Evolutionary conservation across 2,113 vertebrate genomes (phyloP).

Genomic region (Sciurus niger): DNA sequence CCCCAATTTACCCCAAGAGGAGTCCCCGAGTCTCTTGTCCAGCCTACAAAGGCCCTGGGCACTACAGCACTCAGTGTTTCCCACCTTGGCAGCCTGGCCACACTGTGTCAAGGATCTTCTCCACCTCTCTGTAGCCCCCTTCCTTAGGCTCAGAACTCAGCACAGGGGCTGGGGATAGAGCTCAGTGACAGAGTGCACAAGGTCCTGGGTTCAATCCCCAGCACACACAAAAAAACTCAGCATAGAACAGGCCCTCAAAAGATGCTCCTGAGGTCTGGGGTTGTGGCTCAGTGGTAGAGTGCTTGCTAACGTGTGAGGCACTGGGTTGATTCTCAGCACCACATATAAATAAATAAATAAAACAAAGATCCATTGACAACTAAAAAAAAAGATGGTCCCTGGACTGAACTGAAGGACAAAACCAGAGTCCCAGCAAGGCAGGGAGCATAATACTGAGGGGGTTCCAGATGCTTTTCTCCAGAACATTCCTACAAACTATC

Average conservation of each 20-base stretch:
- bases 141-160: background rate
- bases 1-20: background rate
- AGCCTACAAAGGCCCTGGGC: background rate
- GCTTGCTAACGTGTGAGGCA: too few species aligned
- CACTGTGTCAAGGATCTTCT: background rate
- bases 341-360: too few species aligned
- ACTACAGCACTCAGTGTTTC: too few species aligned
- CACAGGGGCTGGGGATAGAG: background rate
- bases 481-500: background rate
- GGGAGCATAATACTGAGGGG: background rate
- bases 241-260: too few species aligned
- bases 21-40: background rate
- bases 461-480: background rate
- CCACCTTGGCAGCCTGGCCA: background rate
- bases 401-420: background rate
- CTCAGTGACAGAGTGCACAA: too few species aligned
- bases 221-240: too few species aligned
- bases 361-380: too few species aligned
- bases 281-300: too few species aligned
- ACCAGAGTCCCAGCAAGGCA: background rate
- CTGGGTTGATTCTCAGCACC: too few species aligned
- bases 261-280: too few species aligned
- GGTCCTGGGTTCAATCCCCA: too few species aligned
- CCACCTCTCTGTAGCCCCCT: background rate
- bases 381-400: background rate